A percentile compares a stretch with the other conserved stretches of the same genome.
Evolutionary conservation across 2,113 vertebrate genomes (phyloP).

Genomic region (Echinops telfairi): DNA sequence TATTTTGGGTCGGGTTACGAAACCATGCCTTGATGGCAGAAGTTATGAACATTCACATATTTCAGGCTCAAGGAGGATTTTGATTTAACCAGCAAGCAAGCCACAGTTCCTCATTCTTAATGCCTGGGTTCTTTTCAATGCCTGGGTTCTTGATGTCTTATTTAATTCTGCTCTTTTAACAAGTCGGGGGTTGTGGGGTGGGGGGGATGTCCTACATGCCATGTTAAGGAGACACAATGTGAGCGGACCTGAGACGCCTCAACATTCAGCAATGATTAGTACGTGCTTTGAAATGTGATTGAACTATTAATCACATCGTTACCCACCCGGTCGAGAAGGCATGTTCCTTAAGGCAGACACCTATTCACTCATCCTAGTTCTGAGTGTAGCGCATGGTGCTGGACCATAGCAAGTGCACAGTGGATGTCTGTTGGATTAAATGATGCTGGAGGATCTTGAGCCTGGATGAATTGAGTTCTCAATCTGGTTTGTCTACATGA

Average conservation of each 20-base stretch:
- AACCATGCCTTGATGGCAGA: not conserved
- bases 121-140: not conserved
- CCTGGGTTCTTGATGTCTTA: not conserved
- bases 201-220: not conserved
- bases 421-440: not conserved
- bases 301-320: not conserved
- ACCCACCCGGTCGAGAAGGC: not conserved
- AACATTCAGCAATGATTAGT: not conserved
- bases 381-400: not conserved
- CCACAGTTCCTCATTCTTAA: not conserved
- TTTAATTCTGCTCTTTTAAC: not conserved
- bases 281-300: conserved; percentile 9
- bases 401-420: not conserved
- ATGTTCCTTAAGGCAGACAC: not conserved
- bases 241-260: not conserved
- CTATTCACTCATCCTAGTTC: not conserved
- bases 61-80: conserved; percentile 1
- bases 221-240: not conserved
- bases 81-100: not conserved
- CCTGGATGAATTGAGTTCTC: not conserved
- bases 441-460: not conserved
- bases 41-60: not conserved
- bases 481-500: not conserved
- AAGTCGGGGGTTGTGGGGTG: not conserved
- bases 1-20: conserved; percentile 13